Evolutionary conservation across 2,797 vertebrate species (phyloP), one percentile per base, ranked within the genome.

Genomic region (Sternarchorhynchus goeldii): DNA sequence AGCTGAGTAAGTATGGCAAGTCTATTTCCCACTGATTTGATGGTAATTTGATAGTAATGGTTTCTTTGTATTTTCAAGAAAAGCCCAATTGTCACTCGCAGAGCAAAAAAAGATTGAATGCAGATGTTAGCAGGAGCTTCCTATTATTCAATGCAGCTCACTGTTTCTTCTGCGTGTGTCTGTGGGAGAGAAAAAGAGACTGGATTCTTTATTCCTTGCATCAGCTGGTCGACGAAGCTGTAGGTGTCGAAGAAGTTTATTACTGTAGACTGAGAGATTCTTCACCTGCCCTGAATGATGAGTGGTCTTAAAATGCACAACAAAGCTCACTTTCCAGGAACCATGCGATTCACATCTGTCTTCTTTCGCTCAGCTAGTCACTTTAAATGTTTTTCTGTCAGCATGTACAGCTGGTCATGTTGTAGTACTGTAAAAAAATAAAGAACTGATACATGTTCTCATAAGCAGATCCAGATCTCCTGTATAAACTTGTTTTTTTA

Each of bases 111-210:
- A 65, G 78, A 75, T 71, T 57, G 66, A 58, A 39, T 75, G 63
- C 50, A 64, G 73, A 53, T 53, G 62, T 66, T 68, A 39, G 71
- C 64, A 57, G 6, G 17, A 36, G 41, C 31, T 32, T 69, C 50
- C 41, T 66, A 64, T 80, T 80, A 57, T 76, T 80, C 62, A 64
- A 20, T 58, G 67, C 64, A 57, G 59, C 73, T 76, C 34, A 45
- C 75, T 75, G 73, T 80, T 70, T 36, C 73, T 71, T 34, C 57
- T 75, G 45, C 21, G 72, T 70, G 75, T 34, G 56, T 50, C 14
- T 18, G 20, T 10, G 7, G 25, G 57, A 12, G 12, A 34, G 50
- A 14, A 18, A 32, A 59, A 21, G n/a, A 45, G 31, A 80, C 45
- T 32, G 56, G 17, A 41, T 41, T 70, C 56, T 25, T 2, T 20